Base-by-base conservation (phyloP, 2,888 invertebrate species). In the Leucoptera coffeella region DNA sequence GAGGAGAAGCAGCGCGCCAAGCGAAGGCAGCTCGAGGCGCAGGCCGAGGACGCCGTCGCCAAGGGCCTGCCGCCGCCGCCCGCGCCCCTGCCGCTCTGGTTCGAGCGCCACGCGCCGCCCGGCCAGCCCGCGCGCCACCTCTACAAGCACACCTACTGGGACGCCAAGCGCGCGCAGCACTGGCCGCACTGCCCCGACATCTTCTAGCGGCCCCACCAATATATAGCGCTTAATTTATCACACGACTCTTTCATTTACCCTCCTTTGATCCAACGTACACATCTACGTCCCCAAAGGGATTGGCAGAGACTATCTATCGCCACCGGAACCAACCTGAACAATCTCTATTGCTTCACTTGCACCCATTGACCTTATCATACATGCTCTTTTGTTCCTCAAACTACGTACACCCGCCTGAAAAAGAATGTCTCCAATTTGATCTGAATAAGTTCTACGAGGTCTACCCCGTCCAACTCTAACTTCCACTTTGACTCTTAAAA, bases 1-100 rank as follows among this genome's bases (percentile, higher is more conserved):
- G 99, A 99, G 60, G 97, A 99, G 57, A 96, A 96, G 59, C 99
- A 99, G 67, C 77, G 99, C 35, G 72, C 78, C 5, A 79, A 74
- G 35, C 73, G 97, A 27, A 76, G 91, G 35, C 55, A 74, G 40
- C 76, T 85, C 12, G 97, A 97, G 55, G 71, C 79, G 2, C 84
- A 82, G 35, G 84, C 86, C 0, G 92, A 92, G 58, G 48, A 56
- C 33, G 77, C 80, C 17, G 80, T 82, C 17, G 71, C 75, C 11
- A 61, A 82, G 2, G 75, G 76, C 9, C 74, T 77, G 4, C 46
- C 73, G 31, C 82, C 85, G 3, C 86, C 80, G 43, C 77, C 80
- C 32, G 74, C 76, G 15, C 85, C 89, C 45, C 78, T 83, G 39
- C 92, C 95, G 13, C 50, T 80, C 19, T 97, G 97, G 97, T 97